Conservation (phyloP, 2,113 vertebrate species). For the Notarius quadriscutis region DNA sequence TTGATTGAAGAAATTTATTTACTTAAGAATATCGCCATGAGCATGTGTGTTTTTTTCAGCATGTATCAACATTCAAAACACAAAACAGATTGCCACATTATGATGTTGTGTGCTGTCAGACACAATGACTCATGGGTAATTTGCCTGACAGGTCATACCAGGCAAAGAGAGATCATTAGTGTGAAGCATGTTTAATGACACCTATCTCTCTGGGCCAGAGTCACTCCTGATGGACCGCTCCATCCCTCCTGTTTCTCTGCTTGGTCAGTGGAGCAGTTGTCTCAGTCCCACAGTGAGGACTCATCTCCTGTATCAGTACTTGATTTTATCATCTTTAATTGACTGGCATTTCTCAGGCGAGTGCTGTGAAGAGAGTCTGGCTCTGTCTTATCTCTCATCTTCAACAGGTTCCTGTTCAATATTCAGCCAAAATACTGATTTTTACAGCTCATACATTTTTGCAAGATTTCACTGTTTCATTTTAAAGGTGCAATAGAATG, state of each 20-base stretch:
- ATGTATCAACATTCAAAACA: not conserved
- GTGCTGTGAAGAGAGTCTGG: not conserved
- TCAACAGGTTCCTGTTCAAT: conserved; percentile 6
- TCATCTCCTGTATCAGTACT: not conserved
- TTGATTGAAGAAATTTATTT: not conserved
- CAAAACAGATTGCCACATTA: not conserved
- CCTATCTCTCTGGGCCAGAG: conserved; percentile 23
- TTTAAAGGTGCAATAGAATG: not conserved
- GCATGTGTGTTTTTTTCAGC: not conserved
- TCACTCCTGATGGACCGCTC: conserved; percentile 17
- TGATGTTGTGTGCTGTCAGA: conserved; percentile 20
- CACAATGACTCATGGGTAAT: conserved; percentile 22
- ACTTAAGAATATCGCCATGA: not conserved
- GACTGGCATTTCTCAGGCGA: not conserved
- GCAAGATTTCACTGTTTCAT: not conserved
- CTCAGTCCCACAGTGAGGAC: not conserved
- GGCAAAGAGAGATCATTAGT: conserved; percentile 11
- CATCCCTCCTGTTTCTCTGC: not conserved
- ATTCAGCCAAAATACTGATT: not conserved
- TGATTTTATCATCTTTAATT: conserved; percentile 21
- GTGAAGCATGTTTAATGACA: conserved; percentile 21
- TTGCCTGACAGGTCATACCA: not conserved
- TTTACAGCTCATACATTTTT: not conserved
- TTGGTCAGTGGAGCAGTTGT: conserved; percentile 7
- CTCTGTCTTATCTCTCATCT: not conserved